Evolutionary conservation across 64 coral and sea anemone genomes (phyloP).

Genomic region (Pachyseris speciosa): DNA sequence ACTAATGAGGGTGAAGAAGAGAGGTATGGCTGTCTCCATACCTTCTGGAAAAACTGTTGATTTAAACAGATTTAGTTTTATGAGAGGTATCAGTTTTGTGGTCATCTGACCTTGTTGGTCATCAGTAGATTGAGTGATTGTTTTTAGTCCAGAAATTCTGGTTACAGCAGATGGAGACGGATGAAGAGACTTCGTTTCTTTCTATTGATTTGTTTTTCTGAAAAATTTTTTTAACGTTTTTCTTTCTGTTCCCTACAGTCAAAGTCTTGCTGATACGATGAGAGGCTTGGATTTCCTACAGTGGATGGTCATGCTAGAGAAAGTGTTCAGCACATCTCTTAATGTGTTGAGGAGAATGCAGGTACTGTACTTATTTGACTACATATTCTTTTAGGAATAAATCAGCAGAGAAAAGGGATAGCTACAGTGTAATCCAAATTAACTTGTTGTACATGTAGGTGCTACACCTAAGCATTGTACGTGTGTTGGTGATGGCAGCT

Average conservation of each 20-base stretch:
- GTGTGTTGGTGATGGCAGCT: conserved; percentile 84
- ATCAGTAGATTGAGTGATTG: no score
- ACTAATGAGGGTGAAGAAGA: conserved; percentile 78
- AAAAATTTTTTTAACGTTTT: background rate
- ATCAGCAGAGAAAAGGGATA: no score
- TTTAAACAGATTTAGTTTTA: no score
- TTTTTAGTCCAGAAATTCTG: no score
- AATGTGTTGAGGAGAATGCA: conserved; percentile 90
- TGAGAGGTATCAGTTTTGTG: no score
- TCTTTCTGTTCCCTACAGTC: conserved; percentile 32
- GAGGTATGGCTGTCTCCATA: conserved; percentile 43
- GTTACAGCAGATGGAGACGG: no score
- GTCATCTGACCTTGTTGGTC: no score
- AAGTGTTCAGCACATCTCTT: conserved; percentile 81
- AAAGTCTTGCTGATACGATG: conserved; percentile 78
- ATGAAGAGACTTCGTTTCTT: no score
- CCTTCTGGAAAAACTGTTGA: no score
- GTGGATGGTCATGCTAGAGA: conserved; percentile 87
- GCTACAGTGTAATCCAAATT: no score
- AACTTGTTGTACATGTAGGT: conserved; percentile 23
- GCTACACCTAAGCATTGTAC: conserved; percentile 77
- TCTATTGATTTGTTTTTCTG: no score
- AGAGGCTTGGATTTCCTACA: conserved; percentile 82
- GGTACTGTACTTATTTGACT: conserved; percentile 52
- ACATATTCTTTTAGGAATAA: no score